A percentile compares a stretch with the other conserved stretches of the same genome.
Evolutionary conservation across 2,797 vertebrate genomes (phyloP).

Genomic region (Lacerta bilineata): DNA sequence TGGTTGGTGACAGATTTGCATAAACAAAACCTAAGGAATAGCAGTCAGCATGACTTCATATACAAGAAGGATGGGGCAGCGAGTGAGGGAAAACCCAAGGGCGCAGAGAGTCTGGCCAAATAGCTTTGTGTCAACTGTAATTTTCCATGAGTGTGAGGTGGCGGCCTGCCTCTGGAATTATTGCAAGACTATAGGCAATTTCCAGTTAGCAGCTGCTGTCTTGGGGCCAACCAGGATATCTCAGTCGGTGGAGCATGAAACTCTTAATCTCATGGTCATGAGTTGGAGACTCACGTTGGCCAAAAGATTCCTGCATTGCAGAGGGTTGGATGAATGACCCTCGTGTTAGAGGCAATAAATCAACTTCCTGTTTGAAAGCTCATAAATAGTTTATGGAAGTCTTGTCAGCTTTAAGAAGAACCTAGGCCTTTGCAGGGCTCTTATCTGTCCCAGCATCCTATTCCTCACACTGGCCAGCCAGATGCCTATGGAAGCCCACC

Average conservation of each 20-base stretch:
- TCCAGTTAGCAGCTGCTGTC: neutral
- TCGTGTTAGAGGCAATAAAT: too few relatives aligned
- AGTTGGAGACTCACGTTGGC: too few relatives aligned
- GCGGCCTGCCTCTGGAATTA: neutral
- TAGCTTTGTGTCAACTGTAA: neutral
- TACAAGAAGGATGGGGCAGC: neutral
- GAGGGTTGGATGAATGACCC: too few relatives aligned
- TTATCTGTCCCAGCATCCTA: neutral
- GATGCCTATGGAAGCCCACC: neutral
- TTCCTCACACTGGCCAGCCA: neutral
- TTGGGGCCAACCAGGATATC: neutral
- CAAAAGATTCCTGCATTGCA: too few relatives aligned
- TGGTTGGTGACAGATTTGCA: conserved; percentile 53
- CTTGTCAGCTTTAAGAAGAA: neutral
- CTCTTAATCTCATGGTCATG: too few relatives aligned
- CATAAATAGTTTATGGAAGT: neutral
- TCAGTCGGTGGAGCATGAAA: too few relatives aligned
- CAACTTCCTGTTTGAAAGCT: neutral
- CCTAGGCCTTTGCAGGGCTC: neutral
- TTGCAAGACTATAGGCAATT: too few relatives aligned
- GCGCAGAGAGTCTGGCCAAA: neutral
- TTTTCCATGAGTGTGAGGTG: neutral
- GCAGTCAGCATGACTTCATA: conserved; percentile 38
- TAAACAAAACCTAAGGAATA: conserved; percentile 59
- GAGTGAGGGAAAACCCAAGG: neutral